Evolutionary conservation across 2,113 vertebrate genomes (phyloP), one percentile per base, ranked within the genome.

Genomic region (Colistium nudipinnis): DNA sequence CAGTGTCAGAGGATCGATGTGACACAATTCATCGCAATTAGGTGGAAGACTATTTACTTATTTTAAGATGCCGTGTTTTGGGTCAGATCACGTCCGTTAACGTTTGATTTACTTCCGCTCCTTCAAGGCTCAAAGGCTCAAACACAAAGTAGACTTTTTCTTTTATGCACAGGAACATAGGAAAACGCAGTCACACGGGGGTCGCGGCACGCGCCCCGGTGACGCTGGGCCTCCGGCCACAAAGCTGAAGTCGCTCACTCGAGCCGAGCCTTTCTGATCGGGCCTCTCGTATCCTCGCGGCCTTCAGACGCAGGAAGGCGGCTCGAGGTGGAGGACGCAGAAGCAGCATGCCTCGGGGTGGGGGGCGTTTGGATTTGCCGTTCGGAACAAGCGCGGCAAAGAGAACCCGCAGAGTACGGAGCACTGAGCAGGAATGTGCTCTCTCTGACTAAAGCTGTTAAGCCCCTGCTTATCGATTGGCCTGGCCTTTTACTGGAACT

Each of bases 401-500:
- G 53, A 49, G 74, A 36, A 45, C 57, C 62, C n/a, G 6, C 65
- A 9, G 78, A 69, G 76, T 33, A 14, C 1, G 59, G 57, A 81
- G 71, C 67, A 67, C 66, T 56, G 14, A 53, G 49, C 52, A 10
- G 17, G 76, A 74, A 86, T 52, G 61, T 81, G 74, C 81, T 76
- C 82, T 76, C 82, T 87, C 76, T 82, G 74, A 83, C 68, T 68
- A 71, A 76, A 81, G 79, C 83, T 72, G 75, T 81, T 87, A 82
- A 90, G 80, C 81, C 48, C 38, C 69, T 64, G 47, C 69, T 80
- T 69, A 87, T 89, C 81, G 73, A 87, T 88, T 41, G 10, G 72
- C 36, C 70, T 86, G 81, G 83, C 81, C 74, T 87, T 84, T 83
- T 25, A 70, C 61, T 54, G 49, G 68, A 47, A 70, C 75, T 72